Base-by-base conservation (phyloP, 1,140 invertebrate genomes). In the Andrena cerasifolii region DNA sequence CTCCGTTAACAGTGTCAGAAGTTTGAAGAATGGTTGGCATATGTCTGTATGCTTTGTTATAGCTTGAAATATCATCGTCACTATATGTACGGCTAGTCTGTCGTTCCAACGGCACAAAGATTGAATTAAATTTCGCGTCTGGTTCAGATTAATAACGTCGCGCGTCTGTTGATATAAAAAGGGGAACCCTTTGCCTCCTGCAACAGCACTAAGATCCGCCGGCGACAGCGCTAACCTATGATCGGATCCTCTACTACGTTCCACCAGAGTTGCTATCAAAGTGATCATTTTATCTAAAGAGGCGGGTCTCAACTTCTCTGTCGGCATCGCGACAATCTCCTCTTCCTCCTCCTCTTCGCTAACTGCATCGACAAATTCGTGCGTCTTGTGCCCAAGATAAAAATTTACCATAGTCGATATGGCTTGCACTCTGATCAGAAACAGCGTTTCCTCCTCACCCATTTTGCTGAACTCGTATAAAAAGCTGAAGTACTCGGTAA, bases 281-380 rank as follows among this genome's bases (percentile, higher is more conserved):
- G 97, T 96, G 59, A 99, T 98, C 98, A 99, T 99, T 93, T 99
- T 99, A 90, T 98, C 98, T n/a, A 99, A 92, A 0, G 98, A 98
- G 1, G 96, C 96, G 0, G 97, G 97, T 82, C 97, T 95, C 70
- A 97, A 95, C 89, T 98, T 98, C 78, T 96, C 96, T 24, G 95
- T 94, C 0, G 95, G 93, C 62, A 95, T 92, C 12, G 95, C 93
- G 2, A 95, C 93, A 24, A 95, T 95, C 71, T 96, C 95, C 81
- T 95, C 96, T 75, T 97, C 96, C 77, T 97, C 97, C 80, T 98
- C 97, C 82, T 97, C 96, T 80, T 96, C 96, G 75, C 94, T 95
- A 18, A 95, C 94, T 70, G 95, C 93, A 68, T 95, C 95, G 84
- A 96, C 95, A 84, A 94, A 94, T 87, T 95, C 94, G 78, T 95